Conservation (phyloP, 2,888 invertebrate species). For the Apodemia mormo region DNA sequence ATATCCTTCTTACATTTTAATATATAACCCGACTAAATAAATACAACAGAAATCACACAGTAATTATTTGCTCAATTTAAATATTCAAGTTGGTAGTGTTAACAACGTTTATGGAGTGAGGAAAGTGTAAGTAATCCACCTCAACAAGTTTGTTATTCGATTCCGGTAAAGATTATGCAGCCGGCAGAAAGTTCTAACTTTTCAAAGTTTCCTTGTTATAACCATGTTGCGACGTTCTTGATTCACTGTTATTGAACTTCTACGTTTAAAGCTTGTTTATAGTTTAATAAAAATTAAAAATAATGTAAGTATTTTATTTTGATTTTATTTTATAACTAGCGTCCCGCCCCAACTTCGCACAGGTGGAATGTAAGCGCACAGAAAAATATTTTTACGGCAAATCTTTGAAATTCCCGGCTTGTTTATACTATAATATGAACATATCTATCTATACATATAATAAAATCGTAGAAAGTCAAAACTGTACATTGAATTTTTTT, state of each 20-base stretch:
- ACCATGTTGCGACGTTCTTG: not conserved
- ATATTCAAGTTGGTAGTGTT: constrained; percentile 38
- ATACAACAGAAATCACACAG: constrained; percentile 18
- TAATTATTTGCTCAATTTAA: constrained; percentile 21
- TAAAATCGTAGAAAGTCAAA: no score
- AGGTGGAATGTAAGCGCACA: no score
- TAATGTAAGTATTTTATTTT: no score
- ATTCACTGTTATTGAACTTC: not conserved
- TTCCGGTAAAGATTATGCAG: constrained; percentile 40
- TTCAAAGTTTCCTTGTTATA: constrained; percentile 24
- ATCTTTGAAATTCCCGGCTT: no score
- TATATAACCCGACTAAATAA: constrained; percentile 33
- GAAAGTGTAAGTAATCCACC: constrained; percentile 41
- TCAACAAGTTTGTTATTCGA: constrained; percentile 43
- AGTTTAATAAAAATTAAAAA: not conserved
- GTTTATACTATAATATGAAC: no score
- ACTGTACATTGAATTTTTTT: no score
- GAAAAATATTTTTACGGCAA: no score
- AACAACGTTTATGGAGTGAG: constrained; percentile 38
- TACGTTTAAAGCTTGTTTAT: not conserved
- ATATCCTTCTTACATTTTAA: constrained; percentile 34
- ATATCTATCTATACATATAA: no score
- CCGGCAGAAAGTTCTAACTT: constrained; percentile 26
- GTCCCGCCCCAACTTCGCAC: no score
- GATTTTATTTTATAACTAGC: no score